Percentiles rank a stretch among this genome's conserved stretches.
These are phyloP conservation scores for Orgyia antiqua DNA, from an alignment of 2,888 invertebrate species.

Conservation along the genomic window DNA sequence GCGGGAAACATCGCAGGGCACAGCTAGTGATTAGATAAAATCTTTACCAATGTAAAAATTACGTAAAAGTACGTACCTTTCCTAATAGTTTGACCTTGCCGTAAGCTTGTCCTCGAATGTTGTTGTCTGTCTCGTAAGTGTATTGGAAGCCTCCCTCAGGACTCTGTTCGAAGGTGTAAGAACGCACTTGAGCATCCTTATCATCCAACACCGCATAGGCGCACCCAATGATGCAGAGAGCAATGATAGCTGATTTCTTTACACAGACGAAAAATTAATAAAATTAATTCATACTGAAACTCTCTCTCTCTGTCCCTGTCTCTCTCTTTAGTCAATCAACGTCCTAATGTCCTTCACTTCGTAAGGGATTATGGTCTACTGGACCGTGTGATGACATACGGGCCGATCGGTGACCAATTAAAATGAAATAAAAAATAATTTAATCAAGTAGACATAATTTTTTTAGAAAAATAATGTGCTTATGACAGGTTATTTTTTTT, in stretches of 20 bases:
- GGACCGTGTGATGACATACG: too few relatives aligned
- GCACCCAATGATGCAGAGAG: slow-evolving; percentile 33
- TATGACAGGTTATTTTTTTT: too few relatives aligned
- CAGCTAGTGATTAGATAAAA: too few relatives aligned
- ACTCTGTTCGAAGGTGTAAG: slow-evolving; percentile 37
- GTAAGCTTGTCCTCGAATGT: slow-evolving; percentile 67
- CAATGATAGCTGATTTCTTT: slow-evolving; percentile 40
- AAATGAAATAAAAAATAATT: too few relatives aligned
- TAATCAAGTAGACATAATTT: too few relatives aligned
- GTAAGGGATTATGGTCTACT: too few relatives aligned
- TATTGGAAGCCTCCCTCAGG: slow-evolving; percentile 73
- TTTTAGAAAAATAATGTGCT: too few relatives aligned
- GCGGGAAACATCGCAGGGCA: too few relatives aligned
- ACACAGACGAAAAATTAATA: too few relatives aligned
- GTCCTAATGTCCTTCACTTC: not conserved
- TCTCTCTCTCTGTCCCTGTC: not conserved
- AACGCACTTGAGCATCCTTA: slow-evolving; percentile 17
- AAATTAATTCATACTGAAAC: not conserved
- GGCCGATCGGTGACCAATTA: too few relatives aligned
- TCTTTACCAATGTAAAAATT: too few relatives aligned
- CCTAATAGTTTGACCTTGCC: slow-evolving; percentile 40
- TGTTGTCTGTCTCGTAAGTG: slow-evolving; percentile 77
- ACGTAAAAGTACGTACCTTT: slow-evolving; percentile 25
- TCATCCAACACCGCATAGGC: slow-evolving; percentile 27
- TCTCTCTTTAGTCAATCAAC: not conserved